These are phyloP conservation scores for Dugesia japonica DNA, from an alignment of 2,888 invertebrate species.

Conservation along the genomic window DNA sequence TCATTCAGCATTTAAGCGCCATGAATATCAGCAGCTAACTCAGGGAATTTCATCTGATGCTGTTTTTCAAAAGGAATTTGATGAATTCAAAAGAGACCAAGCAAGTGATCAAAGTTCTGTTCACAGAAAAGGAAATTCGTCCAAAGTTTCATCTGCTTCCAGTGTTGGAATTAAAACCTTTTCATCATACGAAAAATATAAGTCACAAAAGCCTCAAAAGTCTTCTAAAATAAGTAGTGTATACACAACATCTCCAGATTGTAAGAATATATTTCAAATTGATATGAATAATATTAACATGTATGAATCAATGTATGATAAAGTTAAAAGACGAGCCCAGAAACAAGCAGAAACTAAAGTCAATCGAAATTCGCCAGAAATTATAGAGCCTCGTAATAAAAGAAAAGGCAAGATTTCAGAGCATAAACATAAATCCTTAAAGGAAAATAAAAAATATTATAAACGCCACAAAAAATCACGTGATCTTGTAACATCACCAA, in stretches of 20 bases:
- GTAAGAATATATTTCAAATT: conserved; percentile 1
- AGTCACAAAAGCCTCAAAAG: background rate
- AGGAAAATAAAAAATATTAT: background rate
- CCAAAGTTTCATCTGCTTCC: conserved; percentile 3
- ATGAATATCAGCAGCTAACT: background rate
- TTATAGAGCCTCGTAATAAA: background rate
- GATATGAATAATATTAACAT: conserved; percentile 3
- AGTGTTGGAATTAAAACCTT: background rate
- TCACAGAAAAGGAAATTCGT: conserved; percentile 6
- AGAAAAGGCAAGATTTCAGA: background rate
- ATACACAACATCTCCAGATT: background rate
- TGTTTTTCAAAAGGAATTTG: conserved; percentile 8
- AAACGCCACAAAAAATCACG: conserved; percentile 4
- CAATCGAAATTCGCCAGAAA: background rate
- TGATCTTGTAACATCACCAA: background rate
- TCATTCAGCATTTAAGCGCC: background rate
- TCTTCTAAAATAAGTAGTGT: background rate
- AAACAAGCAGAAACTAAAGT: conserved; percentile 27
- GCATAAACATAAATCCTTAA: background rate
- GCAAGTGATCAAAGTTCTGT: background rate
- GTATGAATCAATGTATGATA: conserved; percentile 31
- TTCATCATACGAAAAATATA: conserved; percentile 7
- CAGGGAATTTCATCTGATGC: background rate
- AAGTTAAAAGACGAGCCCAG: conserved; percentile 25
- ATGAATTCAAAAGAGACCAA: conserved; percentile 9